phyloP scores from a whole-genome alignment of 2,113 vertebrate species.

The Elephas maximus region DNA sequence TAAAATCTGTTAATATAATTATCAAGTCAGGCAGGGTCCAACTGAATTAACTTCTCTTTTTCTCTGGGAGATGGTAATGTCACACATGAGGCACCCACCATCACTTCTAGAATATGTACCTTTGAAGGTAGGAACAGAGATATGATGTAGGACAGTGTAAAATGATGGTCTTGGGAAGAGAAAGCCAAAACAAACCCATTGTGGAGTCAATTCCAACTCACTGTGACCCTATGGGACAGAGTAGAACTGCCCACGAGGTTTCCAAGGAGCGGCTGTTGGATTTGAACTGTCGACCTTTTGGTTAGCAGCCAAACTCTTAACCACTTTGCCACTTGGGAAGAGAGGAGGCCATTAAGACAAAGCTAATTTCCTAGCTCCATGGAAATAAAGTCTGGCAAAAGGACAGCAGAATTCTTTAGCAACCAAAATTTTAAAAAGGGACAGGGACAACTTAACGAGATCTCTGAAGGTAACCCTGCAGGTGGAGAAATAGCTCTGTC shows the following conservation, averaged over 20 bases:
- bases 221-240: too few relatives aligned
- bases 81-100: rapidly evolving
- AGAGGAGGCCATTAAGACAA: neutral
- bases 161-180: neutral
- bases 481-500: neutral
- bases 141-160: neutral
- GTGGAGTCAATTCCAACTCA: too few relatives aligned
- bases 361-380: neutral
- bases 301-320: too few relatives aligned
- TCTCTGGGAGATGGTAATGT: neutral
- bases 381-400: neutral
- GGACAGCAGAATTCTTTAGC: neutral
- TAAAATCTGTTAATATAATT: neutral
- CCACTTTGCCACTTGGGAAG: neutral
- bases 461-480: neutral
- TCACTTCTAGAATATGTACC: neutral
- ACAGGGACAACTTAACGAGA: neutral
- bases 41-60: neutral
- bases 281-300: too few relatives aligned
- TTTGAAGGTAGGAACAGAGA: neutral
- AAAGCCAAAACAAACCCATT: neutral
- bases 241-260: too few relatives aligned
- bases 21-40: neutral
- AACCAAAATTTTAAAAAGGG: neutral
- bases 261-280: too few relatives aligned